Percentiles rank a stretch among this genome's conserved stretches.
These are phyloP conservation scores for Cyrtonyx montezumae DNA, from an alignment of 2,113 vertebrate genomes.

Conservation along the genomic window DNA sequence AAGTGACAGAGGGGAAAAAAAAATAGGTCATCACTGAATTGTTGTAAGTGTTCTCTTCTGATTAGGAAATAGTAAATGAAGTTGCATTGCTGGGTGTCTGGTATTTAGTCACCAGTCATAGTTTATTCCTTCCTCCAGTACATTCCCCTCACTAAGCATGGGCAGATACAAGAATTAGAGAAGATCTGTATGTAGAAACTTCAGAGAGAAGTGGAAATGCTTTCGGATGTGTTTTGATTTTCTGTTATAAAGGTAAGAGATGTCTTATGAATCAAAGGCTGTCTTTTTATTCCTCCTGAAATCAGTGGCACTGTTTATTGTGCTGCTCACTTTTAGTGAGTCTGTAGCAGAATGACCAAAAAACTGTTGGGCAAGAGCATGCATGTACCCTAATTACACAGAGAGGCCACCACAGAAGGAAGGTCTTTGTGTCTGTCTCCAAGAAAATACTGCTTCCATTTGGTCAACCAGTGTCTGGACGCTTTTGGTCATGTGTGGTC, in stretches of 20 bases:
- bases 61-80: not conserved
- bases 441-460: not conserved
- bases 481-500: not conserved
- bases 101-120: not conserved
- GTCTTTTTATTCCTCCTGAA: not conserved
- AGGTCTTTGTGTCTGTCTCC: accelerated
- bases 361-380: not conserved
- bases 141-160: not conserved
- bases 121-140: not conserved
- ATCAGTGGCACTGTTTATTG: not conserved
- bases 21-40: not conserved
- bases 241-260: not conserved
- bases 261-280: not conserved
- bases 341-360: not conserved
- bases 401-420: not conserved
- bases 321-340: not conserved
- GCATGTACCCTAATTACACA: not conserved
- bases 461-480: not conserved
- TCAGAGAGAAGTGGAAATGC: not conserved
- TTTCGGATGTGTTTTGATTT: not conserved
- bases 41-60: not conserved
- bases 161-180: not conserved
- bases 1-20: not conserved
- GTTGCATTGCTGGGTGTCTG: not conserved
- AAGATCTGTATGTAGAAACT: not conserved